Evolutionary conservation across 2,113 vertebrate species (phyloP), one percentile per base, ranked within the genome.

Genomic region (Aspiorhynchus laticeps): DNA sequence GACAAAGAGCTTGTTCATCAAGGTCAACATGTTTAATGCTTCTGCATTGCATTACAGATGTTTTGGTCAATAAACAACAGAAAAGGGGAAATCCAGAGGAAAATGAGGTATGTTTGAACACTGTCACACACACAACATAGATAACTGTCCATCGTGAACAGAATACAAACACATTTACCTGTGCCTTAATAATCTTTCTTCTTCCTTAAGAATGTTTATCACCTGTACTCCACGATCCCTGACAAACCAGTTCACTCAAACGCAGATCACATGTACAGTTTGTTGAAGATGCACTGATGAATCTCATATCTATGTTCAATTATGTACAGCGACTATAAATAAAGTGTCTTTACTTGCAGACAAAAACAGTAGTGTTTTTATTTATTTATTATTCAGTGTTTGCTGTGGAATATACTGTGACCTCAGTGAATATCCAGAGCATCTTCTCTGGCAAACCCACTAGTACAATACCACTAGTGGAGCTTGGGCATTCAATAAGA

Each of bases 151-250:
- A 41, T 17, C 12, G 61, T 41, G 0, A 36, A 79, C 9, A 1
- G 17, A 79, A 79, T n/a, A 21, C 19, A 14, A 61, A 61, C 19
- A 36, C 2, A 24, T 80, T 79, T 24, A 24, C 48, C 2, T 12
- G 46, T 51, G 5, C 33, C 0, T 28, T 74, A 2, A 38, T 17
- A 75, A 31, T n/a, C 6, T 79, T 59, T 51, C 2, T 19, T 51
- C 41, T 4, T 46, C 21, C 33, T 90, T 88, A 2, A 17, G 48
- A 78, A 87, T 61, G 46, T 26, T 5, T 73, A 86, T 41, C 53
- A 91, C 38, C 0, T 82, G 3, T 92, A 92, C 65, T 33, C 11
- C 46, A 48, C 26, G 4, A 89, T 93, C 51, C 7, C 81, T 19
- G 53, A 90, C 14, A 21, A 38, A 51, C 53, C 38, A 36, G 31